Percentiles rank a stretch among this genome's conserved stretches.
Conservation (phyloP, 2,888 invertebrate genomes). For the Drosophila algonquin region DNA sequence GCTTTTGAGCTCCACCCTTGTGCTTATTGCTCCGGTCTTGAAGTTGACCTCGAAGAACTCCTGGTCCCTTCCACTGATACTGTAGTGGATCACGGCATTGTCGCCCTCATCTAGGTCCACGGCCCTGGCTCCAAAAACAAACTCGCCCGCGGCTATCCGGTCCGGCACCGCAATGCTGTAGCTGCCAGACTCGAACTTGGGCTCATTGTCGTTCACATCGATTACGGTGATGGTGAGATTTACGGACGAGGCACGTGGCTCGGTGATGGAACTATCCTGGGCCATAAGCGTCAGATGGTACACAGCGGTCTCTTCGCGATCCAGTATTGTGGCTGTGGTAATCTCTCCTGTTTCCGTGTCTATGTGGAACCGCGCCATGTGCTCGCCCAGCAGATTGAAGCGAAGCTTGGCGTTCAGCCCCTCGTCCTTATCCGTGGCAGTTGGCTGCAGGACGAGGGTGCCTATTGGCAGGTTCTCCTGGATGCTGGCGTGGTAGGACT, state of each 20-base stretch:
- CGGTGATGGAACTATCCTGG: conserved; percentile 94
- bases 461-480: conserved; percentile 93
- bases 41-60: conserved; percentile 90
- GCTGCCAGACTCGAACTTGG: conserved; percentile 89
- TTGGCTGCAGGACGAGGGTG: conserved; percentile 90
- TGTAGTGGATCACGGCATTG: conserved; percentile 92
- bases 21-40: conserved; percentile 94
- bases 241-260: conserved; percentile 92
- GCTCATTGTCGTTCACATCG: conserved; percentile 94
- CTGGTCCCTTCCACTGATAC: conserved; percentile 90
- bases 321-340: conserved; percentile 89
- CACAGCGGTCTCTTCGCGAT: conserved; percentile 90
- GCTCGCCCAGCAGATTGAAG: conserved; percentile 93
- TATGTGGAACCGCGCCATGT: conserved; percentile 91
- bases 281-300: conserved; percentile 94
- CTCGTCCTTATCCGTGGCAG: conserved; percentile 92
- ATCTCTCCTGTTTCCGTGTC: conserved; percentile 92
- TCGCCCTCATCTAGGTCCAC: conserved; percentile 91
- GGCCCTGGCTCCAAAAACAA: conserved; percentile 95
- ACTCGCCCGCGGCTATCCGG: conserved; percentile 90
- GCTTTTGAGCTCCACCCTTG: conserved; percentile 86
- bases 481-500: conserved; percentile 91
- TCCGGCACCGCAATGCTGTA: conserved; percentile 94
- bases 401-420: conserved; percentile 94
- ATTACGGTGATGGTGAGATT: conserved; percentile 91